Evolutionary conservation across 2,113 vertebrate genomes (phyloP).

Genomic region (Pseudonaja textilis): DNA sequence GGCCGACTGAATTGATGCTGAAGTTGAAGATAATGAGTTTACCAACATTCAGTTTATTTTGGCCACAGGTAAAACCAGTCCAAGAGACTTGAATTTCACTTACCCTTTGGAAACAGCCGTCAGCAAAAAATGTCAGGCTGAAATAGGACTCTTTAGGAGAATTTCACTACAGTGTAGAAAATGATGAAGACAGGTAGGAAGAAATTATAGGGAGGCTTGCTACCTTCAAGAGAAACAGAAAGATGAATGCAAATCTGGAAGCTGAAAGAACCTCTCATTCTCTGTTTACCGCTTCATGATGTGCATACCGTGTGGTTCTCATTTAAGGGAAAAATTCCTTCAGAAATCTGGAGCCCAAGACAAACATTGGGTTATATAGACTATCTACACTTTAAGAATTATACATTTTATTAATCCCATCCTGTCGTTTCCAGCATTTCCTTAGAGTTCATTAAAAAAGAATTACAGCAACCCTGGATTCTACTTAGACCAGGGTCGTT

Average conservation of each 20-base stretch:
- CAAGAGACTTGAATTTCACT: neutral
- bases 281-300: neutral
- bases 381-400: neutral
- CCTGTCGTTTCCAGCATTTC: slow-evolving; percentile 11
- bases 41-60: neutral
- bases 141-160: slow-evolving; percentile 10
- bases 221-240: neutral
- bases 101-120: neutral
- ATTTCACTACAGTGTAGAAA: neutral
- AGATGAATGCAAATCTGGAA: neutral
- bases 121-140: slow-evolving; percentile 17
- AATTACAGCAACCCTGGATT: neutral
- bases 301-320: neutral
- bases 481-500: neutral
- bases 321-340: slow-evolving; percentile 15
- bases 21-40: neutral
- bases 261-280: neutral
- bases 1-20: neutral
- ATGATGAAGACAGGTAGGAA: slow-evolving; percentile 17
- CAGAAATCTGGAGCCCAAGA: rapidly evolving
- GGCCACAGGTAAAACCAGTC: neutral
- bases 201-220: slow-evolving; percentile 4
- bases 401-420: rapidly evolving
- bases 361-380: neutral
- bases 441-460: neutral